phyloP scores from a whole-genome alignment of 2,113 vertebrate genomes.

The Triplophysa rosa region DNA sequence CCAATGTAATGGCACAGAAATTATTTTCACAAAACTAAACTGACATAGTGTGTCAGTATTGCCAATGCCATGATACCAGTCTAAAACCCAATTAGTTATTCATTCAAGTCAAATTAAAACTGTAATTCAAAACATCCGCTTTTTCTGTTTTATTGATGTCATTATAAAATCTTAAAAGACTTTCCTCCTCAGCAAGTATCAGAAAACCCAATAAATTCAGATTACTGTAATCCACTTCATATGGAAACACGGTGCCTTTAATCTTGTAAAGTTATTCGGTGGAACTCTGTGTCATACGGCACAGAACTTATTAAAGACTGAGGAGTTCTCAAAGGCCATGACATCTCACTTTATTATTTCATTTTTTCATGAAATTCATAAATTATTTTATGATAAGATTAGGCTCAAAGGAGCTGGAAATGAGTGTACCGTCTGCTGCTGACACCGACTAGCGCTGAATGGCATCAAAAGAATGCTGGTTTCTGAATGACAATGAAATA shows the following conservation, averaged over 20 bases:
- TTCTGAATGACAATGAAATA: conserved; percentile 8
- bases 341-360: conserved; percentile 34
- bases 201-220: conserved; percentile 61
- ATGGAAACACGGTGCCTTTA: conserved; percentile 60
- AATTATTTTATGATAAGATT: neutral
- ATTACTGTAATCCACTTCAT: conserved; percentile 65
- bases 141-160: conserved; percentile 52
- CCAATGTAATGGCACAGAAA: conserved; percentile 24
- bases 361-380: conserved; percentile 22
- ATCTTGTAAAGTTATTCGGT: conserved; percentile 60
- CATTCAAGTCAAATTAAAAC: conserved; percentile 50
- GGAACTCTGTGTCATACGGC: conserved; percentile 46
- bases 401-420: neutral
- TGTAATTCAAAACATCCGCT: conserved; percentile 37
- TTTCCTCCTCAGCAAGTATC: conserved; percentile 50
- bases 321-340: conserved; percentile 27
- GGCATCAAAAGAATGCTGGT: neutral
- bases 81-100: conserved; percentile 48
- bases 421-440: neutral
- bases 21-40: neutral
- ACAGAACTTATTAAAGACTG: conserved; percentile 48
- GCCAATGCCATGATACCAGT: conserved; percentile 1
- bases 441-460: neutral
- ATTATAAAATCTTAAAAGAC: conserved; percentile 61
- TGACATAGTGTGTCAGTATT: conserved; percentile 6